phyloP scores from a whole-genome alignment of 1,140 invertebrate genomes.

The Palaemon carinicauda region DNA sequence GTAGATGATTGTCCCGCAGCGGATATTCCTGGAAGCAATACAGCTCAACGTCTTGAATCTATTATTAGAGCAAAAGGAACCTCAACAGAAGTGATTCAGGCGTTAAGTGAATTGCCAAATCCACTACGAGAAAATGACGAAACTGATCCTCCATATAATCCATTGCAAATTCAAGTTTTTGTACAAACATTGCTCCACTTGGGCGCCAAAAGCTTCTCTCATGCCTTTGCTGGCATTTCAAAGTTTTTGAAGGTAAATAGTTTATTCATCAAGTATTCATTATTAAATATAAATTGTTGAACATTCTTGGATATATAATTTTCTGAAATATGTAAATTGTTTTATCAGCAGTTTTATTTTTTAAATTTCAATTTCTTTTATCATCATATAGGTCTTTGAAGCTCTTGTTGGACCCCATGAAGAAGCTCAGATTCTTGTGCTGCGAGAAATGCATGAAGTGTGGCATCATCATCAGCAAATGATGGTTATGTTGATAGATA shows the following conservation, averaged over 20 bases:
- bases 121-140: constrained; percentile 64
- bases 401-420: constrained; percentile 70
- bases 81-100: constrained; percentile 88
- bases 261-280: not conserved
- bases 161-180: constrained; percentile 95
- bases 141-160: constrained; percentile 80
- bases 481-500: constrained; percentile 95
- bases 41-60: constrained; percentile 85
- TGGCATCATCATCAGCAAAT: constrained; percentile 96
- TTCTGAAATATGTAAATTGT: not conserved
- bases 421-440: constrained; percentile 93
- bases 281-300: constrained; percentile 75
- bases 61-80: constrained; percentile 88
- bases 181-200: constrained; percentile 92
- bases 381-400: constrained; percentile 76
- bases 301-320: not conserved
- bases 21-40: constrained; percentile 67
- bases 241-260: constrained; percentile 87
- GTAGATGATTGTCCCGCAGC: not conserved
- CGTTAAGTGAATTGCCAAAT: constrained; percentile 78
- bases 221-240: constrained; percentile 96
- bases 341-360: constrained; percentile 18
- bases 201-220: constrained; percentile 96
- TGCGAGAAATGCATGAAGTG: constrained; percentile 91
- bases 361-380: not conserved